These are phyloP conservation scores for Nycticryphes semicollaris DNA, from an alignment of 2,113 vertebrate genomes.

Conservation along the genomic window DNA sequence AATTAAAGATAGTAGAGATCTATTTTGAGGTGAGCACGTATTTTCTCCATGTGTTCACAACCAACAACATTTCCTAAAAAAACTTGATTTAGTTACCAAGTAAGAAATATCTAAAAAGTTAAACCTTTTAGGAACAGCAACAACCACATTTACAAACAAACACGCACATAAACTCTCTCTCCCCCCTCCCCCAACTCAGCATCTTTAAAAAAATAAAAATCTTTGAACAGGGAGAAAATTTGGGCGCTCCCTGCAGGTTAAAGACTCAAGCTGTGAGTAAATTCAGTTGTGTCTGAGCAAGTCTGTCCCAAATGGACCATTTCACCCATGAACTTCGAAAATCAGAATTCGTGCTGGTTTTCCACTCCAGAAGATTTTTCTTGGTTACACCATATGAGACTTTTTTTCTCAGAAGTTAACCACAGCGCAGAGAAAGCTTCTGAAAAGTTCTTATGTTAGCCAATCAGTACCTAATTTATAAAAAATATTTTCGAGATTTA, in stretches of 20 bases:
- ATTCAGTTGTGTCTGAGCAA: not conserved
- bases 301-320: not conserved
- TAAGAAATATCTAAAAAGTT: not conserved
- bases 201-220: not conserved
- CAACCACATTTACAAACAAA: not conserved
- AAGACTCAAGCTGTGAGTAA: not conserved
- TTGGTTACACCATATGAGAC: not conserved
- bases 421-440: not conserved
- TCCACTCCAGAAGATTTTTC: not conserved
- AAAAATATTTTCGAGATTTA: not conserved
- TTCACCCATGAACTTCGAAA: not conserved
- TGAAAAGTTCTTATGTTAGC: not conserved
- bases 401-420: not conserved
- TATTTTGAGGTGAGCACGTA: not conserved
- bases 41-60: not conserved
- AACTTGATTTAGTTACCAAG: not conserved
- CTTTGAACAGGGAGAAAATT: not conserved
- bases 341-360: not conserved
- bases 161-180: not conserved
- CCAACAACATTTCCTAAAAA: not conserved
- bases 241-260: not conserved
- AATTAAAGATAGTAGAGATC: not conserved
- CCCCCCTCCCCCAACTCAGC: fast-evolving
- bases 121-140: not conserved
- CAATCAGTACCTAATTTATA: not conserved